phyloP scores from a whole-genome alignment of 1,140 invertebrate genomes.

The Bactericera cockerelli region DNA sequence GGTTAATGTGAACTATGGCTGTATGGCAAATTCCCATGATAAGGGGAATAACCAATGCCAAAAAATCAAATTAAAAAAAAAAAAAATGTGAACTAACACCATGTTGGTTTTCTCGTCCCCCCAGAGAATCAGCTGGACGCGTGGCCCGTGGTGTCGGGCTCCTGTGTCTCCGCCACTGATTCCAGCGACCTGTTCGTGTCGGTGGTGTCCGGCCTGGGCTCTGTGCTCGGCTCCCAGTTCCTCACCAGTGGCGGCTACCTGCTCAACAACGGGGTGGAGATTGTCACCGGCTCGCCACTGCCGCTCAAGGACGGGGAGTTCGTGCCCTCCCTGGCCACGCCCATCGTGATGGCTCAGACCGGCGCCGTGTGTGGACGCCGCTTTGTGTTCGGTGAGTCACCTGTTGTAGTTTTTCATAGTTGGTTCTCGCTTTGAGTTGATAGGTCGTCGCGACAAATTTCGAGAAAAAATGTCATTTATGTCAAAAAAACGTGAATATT shows the following conservation, averaged over 20 bases:
- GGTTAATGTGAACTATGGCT: too few species aligned
- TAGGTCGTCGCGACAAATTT: too few species aligned
- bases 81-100: too few species aligned
- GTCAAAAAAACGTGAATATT: too few species aligned
- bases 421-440: too few species aligned
- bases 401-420: too few species aligned
- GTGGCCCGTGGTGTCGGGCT: conserved; percentile 16
- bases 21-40: too few species aligned
- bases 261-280: conserved; percentile 27
- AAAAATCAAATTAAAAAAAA: too few species aligned
- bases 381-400: conserved; percentile 27
- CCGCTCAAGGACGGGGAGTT: conserved; percentile 7
- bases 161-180: conserved; percentile 44
- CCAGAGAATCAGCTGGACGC: conserved; percentile 7
- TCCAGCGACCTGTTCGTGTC: conserved; percentile 49
- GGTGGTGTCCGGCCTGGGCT: conserved; percentile 39
- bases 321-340: conserved; percentile 16
- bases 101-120: too few species aligned
- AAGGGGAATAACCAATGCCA: too few species aligned
- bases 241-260: conserved; percentile 33
- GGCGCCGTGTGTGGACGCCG: conserved; percentile 29
- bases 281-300: conserved; percentile 11
- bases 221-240: conserved; percentile 34
- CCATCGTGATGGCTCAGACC: conserved; percentile 29
- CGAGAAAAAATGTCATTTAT: too few species aligned